Evolutionary conservation across 2,797 vertebrate species (phyloP), one percentile per base, ranked within the genome.

Genomic region (Alcedo atthis): DNA sequence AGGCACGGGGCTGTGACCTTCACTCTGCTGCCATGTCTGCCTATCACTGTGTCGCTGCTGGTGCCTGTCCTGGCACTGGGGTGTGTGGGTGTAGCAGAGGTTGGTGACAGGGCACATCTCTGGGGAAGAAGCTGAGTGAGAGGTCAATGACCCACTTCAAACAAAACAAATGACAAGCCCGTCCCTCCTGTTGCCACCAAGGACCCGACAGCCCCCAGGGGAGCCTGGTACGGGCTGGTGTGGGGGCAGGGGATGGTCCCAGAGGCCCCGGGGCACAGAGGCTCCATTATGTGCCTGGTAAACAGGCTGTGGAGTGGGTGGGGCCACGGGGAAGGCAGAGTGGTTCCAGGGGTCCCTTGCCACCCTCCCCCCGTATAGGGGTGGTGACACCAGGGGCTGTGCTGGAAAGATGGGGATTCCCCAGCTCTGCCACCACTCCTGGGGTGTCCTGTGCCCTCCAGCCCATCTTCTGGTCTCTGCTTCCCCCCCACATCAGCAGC

Each of bases 201-300:
- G 85, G 88, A 33, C 77, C 45, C 2, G 2, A 3, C 25, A 30
- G 63, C 76, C 67, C 61, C 45, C 35, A 26, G 7, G 40, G 1
- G 93, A 95, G 93, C 86, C 95, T 96, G 95, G 95, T 90, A 96
- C 95, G 3, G 75, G 53, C 57, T 8, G 16, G 87, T 1, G 0
- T 79, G 87, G 67, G 45, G 25, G 42, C 15, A 25, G 55, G 35
- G 74, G 30, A 48, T 3, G 4, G 70, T 76, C 15, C 33, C 12
- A 10, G 24, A 2, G 7, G 71, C 49, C 25, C 46, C 28, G 0
- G 48, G 28, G 37, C 71, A 96, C 94, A 96, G 90, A 93, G 85
- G 26, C 33, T 13, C 3, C 2, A 51, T 96, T 95, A 91, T 96
- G 68, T 9, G 48, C 22, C 33, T 83, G 63, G 85, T 96, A 96